A percentile compares a stretch with the other conserved stretches of the same genome.
Evolutionary conservation across 2,113 vertebrate genomes (phyloP).

Genomic region (Chionomys nivalis): DNA sequence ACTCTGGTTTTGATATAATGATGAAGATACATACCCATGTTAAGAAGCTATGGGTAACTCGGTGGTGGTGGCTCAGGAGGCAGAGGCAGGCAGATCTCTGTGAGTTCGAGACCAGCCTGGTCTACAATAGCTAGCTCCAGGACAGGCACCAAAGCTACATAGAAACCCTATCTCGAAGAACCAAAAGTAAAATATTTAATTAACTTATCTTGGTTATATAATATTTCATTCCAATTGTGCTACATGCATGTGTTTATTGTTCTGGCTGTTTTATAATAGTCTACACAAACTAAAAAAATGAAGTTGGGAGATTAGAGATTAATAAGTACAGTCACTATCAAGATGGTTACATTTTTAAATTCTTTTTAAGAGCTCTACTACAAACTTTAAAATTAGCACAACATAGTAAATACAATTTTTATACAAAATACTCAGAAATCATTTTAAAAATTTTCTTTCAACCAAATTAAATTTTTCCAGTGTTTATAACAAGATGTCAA

Average conservation of each 20-base stretch:
- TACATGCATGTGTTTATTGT: background rate
- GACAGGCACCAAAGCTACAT: too few relatives aligned
- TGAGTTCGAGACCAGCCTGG: too few relatives aligned
- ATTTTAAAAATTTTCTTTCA: constrained; percentile 23
- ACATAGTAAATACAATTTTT: background rate
- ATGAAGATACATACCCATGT: background rate
- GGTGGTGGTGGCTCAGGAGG: too few relatives aligned
- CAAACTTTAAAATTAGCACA: background rate
- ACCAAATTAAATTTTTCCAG: constrained; percentile 20
- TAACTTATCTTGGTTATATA: background rate
- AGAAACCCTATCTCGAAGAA: too few relatives aligned
- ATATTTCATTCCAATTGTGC: background rate
- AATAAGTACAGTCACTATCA: background rate
- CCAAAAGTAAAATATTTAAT: too few relatives aligned
- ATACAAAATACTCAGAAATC: background rate
- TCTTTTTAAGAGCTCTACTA: background rate
- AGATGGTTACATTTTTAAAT: background rate
- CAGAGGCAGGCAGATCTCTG: too few relatives aligned
- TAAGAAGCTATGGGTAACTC: background rate
- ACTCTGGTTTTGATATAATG: background rate
- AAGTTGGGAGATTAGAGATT: background rate
- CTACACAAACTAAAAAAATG: background rate
- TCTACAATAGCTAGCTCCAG: too few relatives aligned
- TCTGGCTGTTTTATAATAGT: too few relatives aligned
- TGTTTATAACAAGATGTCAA: background rate